phyloP scores from a whole-genome alignment of 64 coral and sea anemone genomes.

The Pocillopora damicornis region DNA sequence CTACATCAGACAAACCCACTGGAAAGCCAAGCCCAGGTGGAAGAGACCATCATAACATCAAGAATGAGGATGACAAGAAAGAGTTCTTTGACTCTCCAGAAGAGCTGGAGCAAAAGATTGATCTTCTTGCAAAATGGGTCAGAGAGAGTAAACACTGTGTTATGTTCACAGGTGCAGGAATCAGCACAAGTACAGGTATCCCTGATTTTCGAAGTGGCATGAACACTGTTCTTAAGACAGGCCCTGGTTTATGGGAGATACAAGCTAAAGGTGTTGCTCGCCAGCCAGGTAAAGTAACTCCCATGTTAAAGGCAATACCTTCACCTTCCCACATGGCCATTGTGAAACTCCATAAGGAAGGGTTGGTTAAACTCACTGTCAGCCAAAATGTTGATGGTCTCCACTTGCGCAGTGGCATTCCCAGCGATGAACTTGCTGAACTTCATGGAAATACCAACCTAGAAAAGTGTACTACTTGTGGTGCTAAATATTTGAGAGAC shows the following conservation, averaged over 20 bases:
- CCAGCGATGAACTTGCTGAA: slow-evolving; percentile 48
- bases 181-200: slow-evolving; percentile 85
- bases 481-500: slow-evolving; percentile 60
- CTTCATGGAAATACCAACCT: slow-evolving; percentile 74
- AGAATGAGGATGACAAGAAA: slow-evolving; percentile 71
- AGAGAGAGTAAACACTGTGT: slow-evolving; percentile 69
- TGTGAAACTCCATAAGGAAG: slow-evolving; percentile 56
- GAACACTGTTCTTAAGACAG: slow-evolving; percentile 75
- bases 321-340: slow-evolving; percentile 66
- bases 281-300: neutral
- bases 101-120: slow-evolving; percentile 60
- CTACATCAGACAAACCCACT: neutral
- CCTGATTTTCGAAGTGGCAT: slow-evolving; percentile 78
- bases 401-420: slow-evolving; percentile 62
- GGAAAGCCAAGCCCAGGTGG: neutral
- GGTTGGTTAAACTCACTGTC: slow-evolving; percentile 64
- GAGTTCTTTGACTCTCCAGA: slow-evolving; percentile 64
- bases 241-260: slow-evolving; percentile 77
- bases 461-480: slow-evolving; percentile 72
- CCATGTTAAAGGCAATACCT: slow-evolving; percentile 30
- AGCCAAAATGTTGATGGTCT: slow-evolving; percentile 82
- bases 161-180: slow-evolving; percentile 72
- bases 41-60: slow-evolving; percentile 60
- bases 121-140: slow-evolving; percentile 63
- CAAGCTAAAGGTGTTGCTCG: slow-evolving; percentile 57